Evolutionary conservation across 2,888 invertebrate species (phyloP).

Genomic region (Cephus pulcher): DNA sequence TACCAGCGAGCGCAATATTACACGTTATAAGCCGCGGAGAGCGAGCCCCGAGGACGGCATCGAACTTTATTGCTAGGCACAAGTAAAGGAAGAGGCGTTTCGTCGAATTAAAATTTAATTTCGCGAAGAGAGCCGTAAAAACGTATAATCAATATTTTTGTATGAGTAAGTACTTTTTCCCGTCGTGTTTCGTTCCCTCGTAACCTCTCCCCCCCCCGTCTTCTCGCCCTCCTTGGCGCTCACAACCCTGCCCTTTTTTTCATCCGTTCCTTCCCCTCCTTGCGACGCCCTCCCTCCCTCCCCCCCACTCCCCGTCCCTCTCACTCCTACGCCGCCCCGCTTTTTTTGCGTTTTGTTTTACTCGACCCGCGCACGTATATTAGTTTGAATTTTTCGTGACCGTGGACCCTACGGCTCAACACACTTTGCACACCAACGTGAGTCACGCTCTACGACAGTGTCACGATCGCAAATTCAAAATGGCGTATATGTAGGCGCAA

Average conservation of each 20-base stretch:
- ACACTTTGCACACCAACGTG: neutral
- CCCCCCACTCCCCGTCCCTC: neutral
- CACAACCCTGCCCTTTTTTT: neutral
- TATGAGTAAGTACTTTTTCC: conserved; percentile 31
- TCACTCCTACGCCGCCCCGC: neutral
- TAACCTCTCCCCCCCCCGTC: neutral
- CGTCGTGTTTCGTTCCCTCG: conserved; percentile 1
- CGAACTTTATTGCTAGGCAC: conserved; percentile 14
- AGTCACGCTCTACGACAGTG: neutral
- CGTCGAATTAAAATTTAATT: conserved; percentile 50
- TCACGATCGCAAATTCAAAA: neutral
- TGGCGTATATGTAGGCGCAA: neutral
- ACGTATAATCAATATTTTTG: conserved; percentile 55
- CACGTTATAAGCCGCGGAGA: conserved; percentile 37
- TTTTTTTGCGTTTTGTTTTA: neutral
- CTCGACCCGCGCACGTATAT: neutral
- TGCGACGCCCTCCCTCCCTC: neutral
- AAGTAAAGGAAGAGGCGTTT: conserved; percentile 38
- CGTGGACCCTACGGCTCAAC: neutral
- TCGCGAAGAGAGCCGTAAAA: conserved; percentile 43
- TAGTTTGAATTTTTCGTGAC: neutral
- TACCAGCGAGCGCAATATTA: neutral
- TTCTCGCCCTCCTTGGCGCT: conserved; percentile 1
- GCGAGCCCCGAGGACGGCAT: neutral
- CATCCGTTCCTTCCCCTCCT: neutral